These are phyloP conservation scores for Dolomedes plantarius DNA, from an alignment of 2,888 invertebrate genomes.

Conservation along the genomic window DNA sequence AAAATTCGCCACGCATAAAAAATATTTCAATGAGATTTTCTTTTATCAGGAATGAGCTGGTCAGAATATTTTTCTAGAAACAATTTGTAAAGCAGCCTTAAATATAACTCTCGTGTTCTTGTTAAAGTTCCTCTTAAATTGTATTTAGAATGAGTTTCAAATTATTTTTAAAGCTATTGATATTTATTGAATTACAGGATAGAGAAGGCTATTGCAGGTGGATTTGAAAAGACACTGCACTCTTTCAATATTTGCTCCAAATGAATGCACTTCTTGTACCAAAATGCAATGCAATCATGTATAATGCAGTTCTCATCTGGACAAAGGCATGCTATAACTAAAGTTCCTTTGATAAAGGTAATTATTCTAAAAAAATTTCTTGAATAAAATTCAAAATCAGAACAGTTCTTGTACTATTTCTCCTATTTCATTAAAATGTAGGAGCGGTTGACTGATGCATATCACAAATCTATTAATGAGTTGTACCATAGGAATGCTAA, in stretches of 20 bases:
- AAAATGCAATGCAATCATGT: slow-evolving; percentile 44
- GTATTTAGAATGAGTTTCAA: slow-evolving; percentile 13
- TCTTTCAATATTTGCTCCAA: slow-evolving; percentile 60
- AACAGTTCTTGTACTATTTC: too few species aligned
- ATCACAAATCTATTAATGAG: too few species aligned
- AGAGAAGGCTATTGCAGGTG: slow-evolving; percentile 60
- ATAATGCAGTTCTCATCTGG: slow-evolving; percentile 42
- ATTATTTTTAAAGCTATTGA: slow-evolving; percentile 44
- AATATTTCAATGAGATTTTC: too few species aligned
- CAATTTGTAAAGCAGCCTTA: too few species aligned
- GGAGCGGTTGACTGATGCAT: too few species aligned
- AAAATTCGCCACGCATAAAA: too few species aligned
- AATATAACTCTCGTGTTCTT: too few species aligned
- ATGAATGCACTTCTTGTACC: slow-evolving; percentile 41
- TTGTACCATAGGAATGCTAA: too few species aligned
- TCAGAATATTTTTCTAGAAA: too few species aligned
- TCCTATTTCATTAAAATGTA: too few species aligned
- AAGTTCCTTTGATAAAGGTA: slow-evolving; percentile 55
- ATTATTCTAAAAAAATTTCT: slow-evolving; percentile 30
- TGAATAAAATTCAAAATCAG: too few species aligned
- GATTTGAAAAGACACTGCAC: slow-evolving; percentile 60
- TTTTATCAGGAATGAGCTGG: too few species aligned
- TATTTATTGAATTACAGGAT: slow-evolving; percentile 67
- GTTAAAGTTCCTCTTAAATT: not conserved
- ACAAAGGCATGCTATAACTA: slow-evolving; percentile 49